These are phyloP conservation scores for Perizoma flavofasciatum DNA, from an alignment of 2,888 invertebrate genomes.

Conservation along the genomic window DNA sequence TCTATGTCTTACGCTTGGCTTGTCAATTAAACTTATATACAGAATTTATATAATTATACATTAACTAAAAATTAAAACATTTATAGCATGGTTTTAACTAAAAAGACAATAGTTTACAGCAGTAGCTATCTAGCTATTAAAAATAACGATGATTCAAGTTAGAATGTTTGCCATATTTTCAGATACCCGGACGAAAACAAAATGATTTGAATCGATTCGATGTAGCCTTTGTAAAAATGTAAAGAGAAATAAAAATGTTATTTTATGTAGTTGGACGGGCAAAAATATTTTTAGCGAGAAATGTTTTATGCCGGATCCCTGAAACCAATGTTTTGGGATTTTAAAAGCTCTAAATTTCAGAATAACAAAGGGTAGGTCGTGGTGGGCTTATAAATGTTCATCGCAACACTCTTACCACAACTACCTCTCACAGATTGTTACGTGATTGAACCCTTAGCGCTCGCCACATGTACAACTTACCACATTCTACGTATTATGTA, in stretches of 20 bases:
- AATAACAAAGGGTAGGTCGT: constrained; percentile 42
- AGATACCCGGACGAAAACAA: constrained; percentile 4
- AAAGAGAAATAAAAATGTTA: constrained; percentile 21
- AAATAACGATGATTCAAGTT: constrained; percentile 3
- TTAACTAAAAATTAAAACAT: constrained; percentile 1
- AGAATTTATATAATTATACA: constrained; percentile 3
- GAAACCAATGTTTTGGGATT: constrained; percentile 23
- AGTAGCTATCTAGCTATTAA: neutral
- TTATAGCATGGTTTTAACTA: neutral
- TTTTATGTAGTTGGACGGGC: constrained; percentile 12
- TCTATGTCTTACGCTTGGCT: constrained; percentile 29
- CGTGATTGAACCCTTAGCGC: constrained; percentile 43
- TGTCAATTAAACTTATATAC: constrained; percentile 18
- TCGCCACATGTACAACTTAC: constrained; percentile 7
- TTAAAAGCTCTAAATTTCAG: constrained; percentile 19
- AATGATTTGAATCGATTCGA: constrained; percentile 7
- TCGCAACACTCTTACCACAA: constrained; percentile 39
- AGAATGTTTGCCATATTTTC: neutral
- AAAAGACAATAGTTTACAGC: neutral
- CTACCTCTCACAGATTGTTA: constrained; percentile 47
- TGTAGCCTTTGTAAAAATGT: constrained; percentile 7
- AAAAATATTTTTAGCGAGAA: constrained; percentile 23
- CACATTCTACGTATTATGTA: neutral
- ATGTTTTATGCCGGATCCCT: constrained; percentile 15
- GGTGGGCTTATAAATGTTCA: constrained; percentile 47